Base-by-base conservation (phyloP, 2,113 vertebrate species). In the Cacatua alba region DNA sequence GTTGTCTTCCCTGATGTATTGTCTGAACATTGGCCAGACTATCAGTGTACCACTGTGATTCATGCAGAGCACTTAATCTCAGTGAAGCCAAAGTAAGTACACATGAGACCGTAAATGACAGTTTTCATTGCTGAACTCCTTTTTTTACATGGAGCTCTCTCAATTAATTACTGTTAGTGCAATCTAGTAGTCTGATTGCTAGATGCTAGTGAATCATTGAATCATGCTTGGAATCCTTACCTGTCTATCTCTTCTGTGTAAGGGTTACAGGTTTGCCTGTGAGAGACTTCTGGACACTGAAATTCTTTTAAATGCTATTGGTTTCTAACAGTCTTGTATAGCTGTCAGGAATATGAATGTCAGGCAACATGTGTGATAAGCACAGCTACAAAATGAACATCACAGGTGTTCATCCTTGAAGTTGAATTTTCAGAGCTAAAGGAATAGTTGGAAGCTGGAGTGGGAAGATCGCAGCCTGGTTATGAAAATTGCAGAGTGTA, bases 21-120 rank as follows among this genome's bases (percentile, higher is more conserved):
- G 63, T 94, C 94, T 97, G 96, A 92, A 77, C 41, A 23, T 92
- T 86, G 96, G 90, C 97, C 69, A 83, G 90, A 67, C 77, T 75
- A 74, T 78, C 77, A 49, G 48, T 75, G 55, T 94, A 57, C 88
- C 41, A 31, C 81, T 72, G 3, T 80, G 95, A 78, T 87, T 92
- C 86, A 74, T 65, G 46, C 53, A 78, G 69, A 91, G 10, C 53
- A 33, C 60, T 89, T 89, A 62, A 62, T 91, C 86, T 91, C 88
- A 46, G 28, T n/a, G 69, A 74, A 96, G 41, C 80, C n/a, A 41
- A 44, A 80, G 53, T 62, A 90, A 80, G 79, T n/a, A 29, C 43
- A 85, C 64, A 33, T 33, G 62, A 92, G 77, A 71, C 67, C 2
- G 1, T 71, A 94, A 95, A 88, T 62, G 65, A 57, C 46, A 55